phyloP scores from a whole-genome alignment of 2,113 vertebrate species.

The Strix aluco region DNA sequence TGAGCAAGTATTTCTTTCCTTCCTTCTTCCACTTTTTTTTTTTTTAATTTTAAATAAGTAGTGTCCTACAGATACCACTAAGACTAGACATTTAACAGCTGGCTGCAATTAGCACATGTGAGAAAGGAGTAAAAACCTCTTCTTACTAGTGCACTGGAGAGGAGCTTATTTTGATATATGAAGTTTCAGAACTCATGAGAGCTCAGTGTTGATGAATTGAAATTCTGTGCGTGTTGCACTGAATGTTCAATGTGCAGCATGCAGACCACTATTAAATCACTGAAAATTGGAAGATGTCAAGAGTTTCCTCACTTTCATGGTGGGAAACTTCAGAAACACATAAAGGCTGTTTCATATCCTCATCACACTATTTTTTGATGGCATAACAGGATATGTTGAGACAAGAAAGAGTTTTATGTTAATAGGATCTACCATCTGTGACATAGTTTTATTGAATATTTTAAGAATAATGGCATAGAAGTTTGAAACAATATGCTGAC shows the following conservation, averaged over 20 bases:
- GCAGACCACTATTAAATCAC: neutral
- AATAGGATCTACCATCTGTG: constrained; percentile 24
- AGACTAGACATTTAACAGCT: neutral
- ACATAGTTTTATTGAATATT: neutral
- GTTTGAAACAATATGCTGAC: neutral
- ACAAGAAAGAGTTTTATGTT: neutral
- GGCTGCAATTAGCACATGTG: neutral
- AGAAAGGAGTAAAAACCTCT: neutral
- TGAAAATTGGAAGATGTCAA: neutral
- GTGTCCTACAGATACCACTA: neutral
- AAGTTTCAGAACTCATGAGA: neutral
- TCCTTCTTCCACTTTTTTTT: neutral
- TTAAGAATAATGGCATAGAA: neutral
- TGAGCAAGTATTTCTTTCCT: neutral
- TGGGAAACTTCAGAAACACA: neutral
- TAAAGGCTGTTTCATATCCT: neutral
- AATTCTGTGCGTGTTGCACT: neutral
- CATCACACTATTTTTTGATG: neutral
- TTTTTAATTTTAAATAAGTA: neutral
- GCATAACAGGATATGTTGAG: neutral
- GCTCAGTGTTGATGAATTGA: neutral
- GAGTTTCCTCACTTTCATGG: neutral
- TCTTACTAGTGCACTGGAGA: neutral
- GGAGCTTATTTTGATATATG: neutral
- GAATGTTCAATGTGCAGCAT: neutral